Conservation (phyloP, 1,140 invertebrate genomes). For the Drosophila parvula region DNA sequence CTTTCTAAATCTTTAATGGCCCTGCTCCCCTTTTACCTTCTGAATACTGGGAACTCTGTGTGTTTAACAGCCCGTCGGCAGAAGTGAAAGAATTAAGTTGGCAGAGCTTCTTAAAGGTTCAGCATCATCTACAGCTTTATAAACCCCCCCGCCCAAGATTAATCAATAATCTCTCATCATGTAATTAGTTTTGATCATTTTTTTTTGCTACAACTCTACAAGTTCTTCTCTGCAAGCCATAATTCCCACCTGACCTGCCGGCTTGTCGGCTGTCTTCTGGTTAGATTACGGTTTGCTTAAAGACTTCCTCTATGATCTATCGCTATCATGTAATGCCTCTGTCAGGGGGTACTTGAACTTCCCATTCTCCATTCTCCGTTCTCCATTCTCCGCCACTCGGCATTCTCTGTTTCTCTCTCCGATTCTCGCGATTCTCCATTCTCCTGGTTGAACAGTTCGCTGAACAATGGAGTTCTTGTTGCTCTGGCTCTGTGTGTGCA, state of each 20-base stretch:
- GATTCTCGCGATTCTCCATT: conserved; percentile 8
- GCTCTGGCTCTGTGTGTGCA: conserved; percentile 26
- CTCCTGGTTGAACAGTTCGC: conserved; percentile 25
- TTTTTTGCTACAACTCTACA: too few relatives aligned
- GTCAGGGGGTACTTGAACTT: conserved; percentile 70
- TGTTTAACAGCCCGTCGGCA: not conserved
- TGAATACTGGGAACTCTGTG: conserved; percentile 21
- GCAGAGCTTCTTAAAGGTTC: not conserved
- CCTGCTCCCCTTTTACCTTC: conserved; percentile 41
- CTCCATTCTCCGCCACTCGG: conserved; percentile 6
- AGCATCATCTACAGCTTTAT: too few relatives aligned
- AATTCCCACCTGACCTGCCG: not conserved
- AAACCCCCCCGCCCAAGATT: too few relatives aligned
- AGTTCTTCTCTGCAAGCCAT: not conserved
- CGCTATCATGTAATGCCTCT: conserved; percentile 42
- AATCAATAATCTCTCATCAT: too few relatives aligned
- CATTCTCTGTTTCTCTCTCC: conserved; percentile 4
- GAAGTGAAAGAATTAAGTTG: not conserved
- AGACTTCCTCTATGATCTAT: conserved; percentile 48
- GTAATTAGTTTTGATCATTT: too few relatives aligned
- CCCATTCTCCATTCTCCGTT: conserved; percentile 28
- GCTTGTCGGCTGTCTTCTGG: not conserved
- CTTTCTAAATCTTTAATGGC: conserved; percentile 56
- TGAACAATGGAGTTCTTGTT: conserved; percentile 45
- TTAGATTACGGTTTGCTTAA: conserved; percentile 20